Base-by-base conservation (phyloP, 2,888 invertebrate species). In the Physocephala rufipes region DNA sequence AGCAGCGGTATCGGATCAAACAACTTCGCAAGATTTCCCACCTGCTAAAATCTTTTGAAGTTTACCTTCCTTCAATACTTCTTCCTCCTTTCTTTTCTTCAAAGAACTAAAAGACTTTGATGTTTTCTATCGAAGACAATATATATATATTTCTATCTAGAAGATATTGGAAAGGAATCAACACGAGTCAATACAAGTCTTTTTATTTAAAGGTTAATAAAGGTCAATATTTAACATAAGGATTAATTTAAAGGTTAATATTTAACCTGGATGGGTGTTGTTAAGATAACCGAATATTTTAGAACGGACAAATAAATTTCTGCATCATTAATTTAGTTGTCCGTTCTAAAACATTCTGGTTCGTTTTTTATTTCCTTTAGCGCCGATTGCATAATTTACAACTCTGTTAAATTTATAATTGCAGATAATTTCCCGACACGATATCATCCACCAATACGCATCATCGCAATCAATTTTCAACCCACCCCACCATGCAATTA, bases 21-120 rank as follows among this genome's bases (percentile, higher is more conserved):
- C 69, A 74, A 75, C 70, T 74, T 75, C 71, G 74, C 76, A 76
- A 75, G n/a, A n/a, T 74, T 75, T 75, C 76, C 74, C 77, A 78
- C 75, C 78, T 78, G 78, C 73, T 74, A 55, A 64, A 64, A 71
- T 68, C 68, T 62, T 68, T 61, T 30, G 45, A 67, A 43, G 61
- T 9, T 9, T 36, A 7, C 36, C 9, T 36, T 9, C 36, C 36
- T 36, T 9, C n/a, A n/a, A n/a, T n/a, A n/a, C n/a, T n/a, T n/a
- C n/a, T n/a, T n/a, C n/a, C n/a, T n/a, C n/a, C n/a, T n/a, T n/a
- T n/a, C n/a, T n/a, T n/a, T n/a, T n/a, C n/a, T n/a, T n/a, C n/a
- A n/a, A n/a, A 47, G 16, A 47, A 12, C 12, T 16, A 47, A 16
- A 47, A 1, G 16, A 47, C 47, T 47, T 47, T 47, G 47, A 12